Conservation (phyloP, 2,113 vertebrate species). For the Microtus ochrogaster region DNA sequence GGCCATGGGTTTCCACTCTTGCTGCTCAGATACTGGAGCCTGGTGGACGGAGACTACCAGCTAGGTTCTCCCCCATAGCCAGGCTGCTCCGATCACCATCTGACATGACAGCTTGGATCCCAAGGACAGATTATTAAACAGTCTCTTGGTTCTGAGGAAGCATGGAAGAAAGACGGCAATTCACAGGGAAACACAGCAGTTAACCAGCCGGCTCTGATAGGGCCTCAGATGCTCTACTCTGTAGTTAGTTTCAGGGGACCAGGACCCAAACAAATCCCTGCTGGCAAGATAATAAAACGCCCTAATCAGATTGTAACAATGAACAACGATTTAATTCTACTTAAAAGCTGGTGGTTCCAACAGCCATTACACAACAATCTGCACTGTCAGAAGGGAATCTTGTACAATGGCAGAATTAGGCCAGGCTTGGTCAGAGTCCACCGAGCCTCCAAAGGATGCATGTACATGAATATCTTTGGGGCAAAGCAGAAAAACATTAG, state of each 20-base stretch:
- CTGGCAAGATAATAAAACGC: slow-evolving; percentile 72
- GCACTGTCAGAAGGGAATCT: slow-evolving; percentile 39
- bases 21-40: neutral
- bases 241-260: slow-evolving; percentile 52
- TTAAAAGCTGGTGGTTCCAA: slow-evolving; percentile 58
- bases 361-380: slow-evolving; percentile 20
- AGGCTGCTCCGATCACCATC: neutral
- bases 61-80: rapidly evolving
- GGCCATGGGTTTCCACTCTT: neutral
- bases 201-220: neutral
- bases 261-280: slow-evolving; percentile 65
- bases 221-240: slow-evolving; percentile 20
- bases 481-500: neutral
- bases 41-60: neutral
- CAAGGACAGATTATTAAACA: neutral
- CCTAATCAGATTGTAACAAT: slow-evolving; percentile 62
- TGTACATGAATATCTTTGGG: neutral
- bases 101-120: neutral
- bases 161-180: neutral
- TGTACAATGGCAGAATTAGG: neutral
- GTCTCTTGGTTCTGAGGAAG: neutral
- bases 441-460: neutral
- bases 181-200: neutral
- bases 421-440: neutral
- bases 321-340: slow-evolving; percentile 74